Evolutionary conservation across 2,113 vertebrate genomes (phyloP).

Genomic region (Mandrillus leucophaeus): DNA sequence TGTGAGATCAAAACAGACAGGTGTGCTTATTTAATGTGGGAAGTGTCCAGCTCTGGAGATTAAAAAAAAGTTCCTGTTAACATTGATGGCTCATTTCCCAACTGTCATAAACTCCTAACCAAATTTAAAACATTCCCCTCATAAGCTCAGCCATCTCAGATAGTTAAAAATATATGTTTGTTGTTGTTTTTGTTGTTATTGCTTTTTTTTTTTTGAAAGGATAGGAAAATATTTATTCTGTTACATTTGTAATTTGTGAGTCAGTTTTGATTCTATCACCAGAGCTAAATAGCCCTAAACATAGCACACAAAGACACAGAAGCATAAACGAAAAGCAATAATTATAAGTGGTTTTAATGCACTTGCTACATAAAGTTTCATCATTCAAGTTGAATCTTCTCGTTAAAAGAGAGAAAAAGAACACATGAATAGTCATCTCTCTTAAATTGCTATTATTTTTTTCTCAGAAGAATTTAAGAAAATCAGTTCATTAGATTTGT

Average conservation of each 20-base stretch:
- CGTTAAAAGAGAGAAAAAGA: conserved; percentile 20
- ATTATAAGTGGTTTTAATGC: neutral
- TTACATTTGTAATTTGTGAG: neutral
- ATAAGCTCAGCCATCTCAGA: neutral
- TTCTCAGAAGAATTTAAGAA: conserved; percentile 25
- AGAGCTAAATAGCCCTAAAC: conserved; percentile 6
- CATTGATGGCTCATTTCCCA: neutral
- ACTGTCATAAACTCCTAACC: neutral
- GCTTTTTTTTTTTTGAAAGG: neutral
- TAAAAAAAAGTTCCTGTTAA: neutral
- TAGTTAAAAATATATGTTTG: neutral
- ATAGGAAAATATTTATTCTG: conserved; percentile 28
- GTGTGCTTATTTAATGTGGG: neutral
- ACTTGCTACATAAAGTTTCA: neutral
- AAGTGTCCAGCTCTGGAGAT: neutral
- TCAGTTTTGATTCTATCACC: neutral
- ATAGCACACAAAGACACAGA: neutral
- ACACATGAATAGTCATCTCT: neutral
- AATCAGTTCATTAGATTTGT: neutral
- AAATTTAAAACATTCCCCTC: neutral
- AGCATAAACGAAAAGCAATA: neutral
- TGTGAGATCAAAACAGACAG: neutral
- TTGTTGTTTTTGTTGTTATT: neutral
- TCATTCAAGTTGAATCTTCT: neutral
- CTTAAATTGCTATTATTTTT: neutral